A percentile compares a stretch with the other conserved stretches of the same genome.
These are phyloP conservation scores for Pogonomyrmex californicus DNA, from an alignment of 1,140 invertebrate genomes.

Conservation along the genomic window DNA sequence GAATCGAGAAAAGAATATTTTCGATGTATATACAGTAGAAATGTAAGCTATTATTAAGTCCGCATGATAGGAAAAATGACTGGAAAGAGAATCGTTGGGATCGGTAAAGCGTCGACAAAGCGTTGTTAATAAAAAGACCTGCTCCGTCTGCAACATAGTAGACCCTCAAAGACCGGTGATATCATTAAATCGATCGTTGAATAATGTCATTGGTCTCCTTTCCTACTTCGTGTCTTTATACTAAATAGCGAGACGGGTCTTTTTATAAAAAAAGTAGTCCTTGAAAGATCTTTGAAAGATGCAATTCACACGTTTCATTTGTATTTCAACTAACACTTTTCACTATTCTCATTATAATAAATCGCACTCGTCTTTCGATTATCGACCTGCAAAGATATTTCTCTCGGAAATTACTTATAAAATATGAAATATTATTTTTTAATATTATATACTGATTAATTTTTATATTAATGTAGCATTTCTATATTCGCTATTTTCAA, in stretches of 20 bases:
- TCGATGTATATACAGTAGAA: neutral
- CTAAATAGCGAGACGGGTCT: constrained; percentile 21
- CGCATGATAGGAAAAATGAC: constrained; percentile 2
- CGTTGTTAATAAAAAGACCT: constrained; percentile 40
- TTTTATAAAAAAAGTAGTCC: neutral
- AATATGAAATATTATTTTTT: neutral
- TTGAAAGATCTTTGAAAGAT: neutral
- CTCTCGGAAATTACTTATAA: neutral
- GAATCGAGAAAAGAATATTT: neutral
- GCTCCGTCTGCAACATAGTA: neutral
- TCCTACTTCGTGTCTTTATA: constrained; percentile 36
- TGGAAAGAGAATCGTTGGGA: neutral
- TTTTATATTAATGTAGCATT: neutral
- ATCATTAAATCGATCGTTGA: constrained; percentile 54
- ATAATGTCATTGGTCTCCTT: constrained; percentile 51
- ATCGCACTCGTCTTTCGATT: neutral
- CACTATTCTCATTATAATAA: neutral
- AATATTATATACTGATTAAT: neutral
- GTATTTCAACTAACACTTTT: constrained; percentile 20
- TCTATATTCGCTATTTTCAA: neutral
- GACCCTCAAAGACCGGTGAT: constrained; percentile 32
- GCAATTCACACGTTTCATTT: constrained; percentile 18
- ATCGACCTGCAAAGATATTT: constrained; percentile 14
- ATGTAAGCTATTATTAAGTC: constrained; percentile 8
- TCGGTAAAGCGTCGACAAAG: constrained; percentile 23